A percentile compares a stretch with the other conserved stretches of the same genome.
Conservation (phyloP, 1,140 invertebrate genomes). For the Paralvinella palmiformis region DNA sequence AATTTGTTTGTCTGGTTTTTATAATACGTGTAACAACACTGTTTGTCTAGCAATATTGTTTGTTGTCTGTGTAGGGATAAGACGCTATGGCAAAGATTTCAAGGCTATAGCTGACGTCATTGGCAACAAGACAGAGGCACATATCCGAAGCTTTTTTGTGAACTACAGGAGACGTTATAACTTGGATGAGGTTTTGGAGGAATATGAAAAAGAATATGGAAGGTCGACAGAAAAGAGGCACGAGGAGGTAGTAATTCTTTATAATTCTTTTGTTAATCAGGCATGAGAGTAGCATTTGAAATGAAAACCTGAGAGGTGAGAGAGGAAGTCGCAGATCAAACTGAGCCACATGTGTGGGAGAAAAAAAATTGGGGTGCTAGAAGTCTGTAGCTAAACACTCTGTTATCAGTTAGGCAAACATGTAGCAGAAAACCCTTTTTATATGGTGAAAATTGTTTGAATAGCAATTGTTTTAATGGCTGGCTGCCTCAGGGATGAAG, state of each 20-base stretch:
- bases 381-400: too few relatives aligned
- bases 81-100: constrained; percentile 93
- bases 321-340: too few relatives aligned
- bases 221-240: not conserved
- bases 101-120: constrained; percentile 90
- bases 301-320: too few relatives aligned
- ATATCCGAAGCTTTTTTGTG: constrained; percentile 82
- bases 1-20: not conserved
- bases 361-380: too few relatives aligned
- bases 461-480: too few relatives aligned
- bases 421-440: too few relatives aligned
- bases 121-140: constrained; percentile 88
- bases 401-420: too few relatives aligned
- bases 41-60: not conserved
- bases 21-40: not conserved
- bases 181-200: constrained; percentile 79
- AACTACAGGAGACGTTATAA: constrained; percentile 86
- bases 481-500: too few relatives aligned
- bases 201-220: constrained; percentile 76
- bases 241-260: not conserved
- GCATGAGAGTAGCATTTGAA: too few relatives aligned
- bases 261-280: too few relatives aligned
- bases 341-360: too few relatives aligned
- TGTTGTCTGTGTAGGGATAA: constrained; percentile 57
- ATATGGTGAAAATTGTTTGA: too few relatives aligned